Conservation (phyloP, 2,113 vertebrate genomes). For the Narcine bancroftii region DNA sequence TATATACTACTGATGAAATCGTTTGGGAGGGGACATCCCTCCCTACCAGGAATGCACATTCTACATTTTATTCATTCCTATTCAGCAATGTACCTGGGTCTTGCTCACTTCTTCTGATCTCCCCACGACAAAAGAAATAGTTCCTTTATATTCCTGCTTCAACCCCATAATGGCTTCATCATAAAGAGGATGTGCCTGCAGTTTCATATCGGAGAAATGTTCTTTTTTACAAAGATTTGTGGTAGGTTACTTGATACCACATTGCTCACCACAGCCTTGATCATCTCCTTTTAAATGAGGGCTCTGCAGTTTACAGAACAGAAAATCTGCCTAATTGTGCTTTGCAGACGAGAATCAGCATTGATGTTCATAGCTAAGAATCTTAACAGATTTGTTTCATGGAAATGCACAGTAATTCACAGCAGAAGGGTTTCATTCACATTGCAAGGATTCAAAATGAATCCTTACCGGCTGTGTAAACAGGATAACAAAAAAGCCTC, state of each 20-base stretch:
- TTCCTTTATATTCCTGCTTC: slow-evolving; percentile 9
- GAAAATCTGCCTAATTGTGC: slow-evolving; percentile 25
- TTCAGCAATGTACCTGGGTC: neutral
- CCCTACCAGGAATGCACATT: neutral
- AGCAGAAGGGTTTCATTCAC: slow-evolving; percentile 35
- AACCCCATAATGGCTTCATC: neutral
- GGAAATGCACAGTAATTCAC: slow-evolving; percentile 18
- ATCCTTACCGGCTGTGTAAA: slow-evolving; percentile 36
- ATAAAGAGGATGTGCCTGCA: neutral
- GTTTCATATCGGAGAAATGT: slow-evolving; percentile 23
- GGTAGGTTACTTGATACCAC: slow-evolving; percentile 6
- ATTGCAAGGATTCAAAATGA: slow-evolving; percentile 30
- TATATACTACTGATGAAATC: neutral
- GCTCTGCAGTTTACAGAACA: neutral
- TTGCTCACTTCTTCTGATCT: neutral
- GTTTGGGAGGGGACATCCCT: neutral
- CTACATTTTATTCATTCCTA: slow-evolving; percentile 13
- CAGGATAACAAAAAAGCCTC: neutral
- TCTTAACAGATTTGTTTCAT: slow-evolving; percentile 18
- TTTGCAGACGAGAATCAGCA: neutral
- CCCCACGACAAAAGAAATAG: slow-evolving; percentile 1
- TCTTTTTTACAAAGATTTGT: neutral
- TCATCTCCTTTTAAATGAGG: slow-evolving; percentile 10
- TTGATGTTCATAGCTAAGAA: neutral
- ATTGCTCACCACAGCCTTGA: neutral